Conservation (phyloP, 2,797 vertebrate species). For the Myripristis jacobus region DNA sequence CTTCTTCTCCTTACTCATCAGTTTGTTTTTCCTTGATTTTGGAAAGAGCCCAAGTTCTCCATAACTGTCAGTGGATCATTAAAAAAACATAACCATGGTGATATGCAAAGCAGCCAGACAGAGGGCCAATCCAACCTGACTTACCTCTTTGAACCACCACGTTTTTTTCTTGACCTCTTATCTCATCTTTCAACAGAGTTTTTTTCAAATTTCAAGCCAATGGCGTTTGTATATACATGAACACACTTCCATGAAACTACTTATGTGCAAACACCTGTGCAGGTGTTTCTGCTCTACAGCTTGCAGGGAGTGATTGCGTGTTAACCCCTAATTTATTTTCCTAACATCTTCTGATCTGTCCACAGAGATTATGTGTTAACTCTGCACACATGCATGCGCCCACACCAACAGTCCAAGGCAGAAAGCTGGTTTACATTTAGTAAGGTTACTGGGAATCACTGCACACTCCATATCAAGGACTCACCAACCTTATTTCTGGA, state of each 20-base stretch:
- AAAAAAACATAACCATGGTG: conserved; percentile 42
- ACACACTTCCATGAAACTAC: conserved; percentile 46
- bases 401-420: neutral
- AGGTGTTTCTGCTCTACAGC: conserved; percentile 23
- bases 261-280: conserved; percentile 42
- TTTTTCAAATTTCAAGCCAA: neutral
- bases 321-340: conserved; percentile 6
- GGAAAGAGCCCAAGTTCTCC: conserved; percentile 54
- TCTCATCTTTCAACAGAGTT: conserved; percentile 42
- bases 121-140: conserved; percentile 55
- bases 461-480: neutral
- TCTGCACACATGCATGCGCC: conserved; percentile 2
- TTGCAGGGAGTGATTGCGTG: conserved; percentile 2
- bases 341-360: neutral
- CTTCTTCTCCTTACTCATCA: conserved; percentile 10
- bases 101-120: conserved; percentile 75
- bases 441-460: conserved; percentile 8
- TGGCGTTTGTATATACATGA: conserved; percentile 1
- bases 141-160: conserved; percentile 38
- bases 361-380: neutral
- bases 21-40: conserved; percentile 64
- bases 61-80: conserved; percentile 55
- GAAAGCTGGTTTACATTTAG: conserved; percentile 2
- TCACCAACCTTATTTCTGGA: neutral
- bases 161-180: neutral